Evolutionary conservation across 2,797 vertebrate genomes (phyloP), one percentile per base, ranked within the genome.

Genomic region (Pantherophis vulpinus): DNA sequence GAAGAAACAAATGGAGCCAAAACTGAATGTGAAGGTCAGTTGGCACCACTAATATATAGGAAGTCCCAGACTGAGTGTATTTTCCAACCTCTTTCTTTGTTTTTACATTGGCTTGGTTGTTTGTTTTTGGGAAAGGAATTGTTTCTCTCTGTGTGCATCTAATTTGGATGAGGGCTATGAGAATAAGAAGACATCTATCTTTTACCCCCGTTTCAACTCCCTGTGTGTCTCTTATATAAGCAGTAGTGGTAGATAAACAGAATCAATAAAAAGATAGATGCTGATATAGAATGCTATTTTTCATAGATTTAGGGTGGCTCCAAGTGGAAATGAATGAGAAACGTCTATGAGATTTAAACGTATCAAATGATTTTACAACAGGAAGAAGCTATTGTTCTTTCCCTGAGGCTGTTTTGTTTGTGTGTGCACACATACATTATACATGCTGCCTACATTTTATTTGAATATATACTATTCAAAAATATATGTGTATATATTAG

Each of bases 361-460:
- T 91, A 56, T 59, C 92, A 61, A 63, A 51, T n/a, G 13, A 29
- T 55, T 96, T 93, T 91, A 95, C 86, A 56, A 60, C 25, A 93
- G 55, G 94, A 94, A 95, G 94, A 95, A 94, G 89, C 79, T 60
- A 18, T 70, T 93, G 92, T 90, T 61, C 27, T 91, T 59, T 86
- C 14, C 29, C 12, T 92, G 29, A 96, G 96, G 6, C 0, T 74
- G 5, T 37, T 74, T 74, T 63, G 83, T 63, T 74, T 83, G 9
- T 11, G 8, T 42, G 32, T 79, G 70, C 54, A 32, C 14, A 32
- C n/a, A 74, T 32, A 74, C n/a, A 18, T n/a, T 37, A 74, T 74
- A 18, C 66, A 74, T 32, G 66, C n/a, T 70, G 14, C 63, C 63
- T n/a, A 66, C 13, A 66, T 66, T 66, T 66, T 66, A 66, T 66